These are phyloP conservation scores for Fissipunctia ypsillon DNA, from an alignment of 2,888 invertebrate species.

Conservation along the genomic window DNA sequence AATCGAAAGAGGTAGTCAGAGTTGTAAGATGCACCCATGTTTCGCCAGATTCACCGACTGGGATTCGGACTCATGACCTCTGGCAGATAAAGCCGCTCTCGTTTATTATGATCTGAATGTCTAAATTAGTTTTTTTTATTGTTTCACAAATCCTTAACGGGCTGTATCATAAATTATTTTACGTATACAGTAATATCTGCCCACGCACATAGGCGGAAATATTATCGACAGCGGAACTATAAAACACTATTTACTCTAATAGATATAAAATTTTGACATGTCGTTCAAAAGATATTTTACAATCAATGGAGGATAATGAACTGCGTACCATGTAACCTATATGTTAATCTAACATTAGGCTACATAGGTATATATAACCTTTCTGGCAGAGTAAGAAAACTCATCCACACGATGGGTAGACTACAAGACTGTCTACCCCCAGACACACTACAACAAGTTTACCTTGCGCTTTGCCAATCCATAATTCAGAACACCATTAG, in stretches of 20 bases:
- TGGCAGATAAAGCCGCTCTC: background rate
- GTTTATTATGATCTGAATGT: slow-evolving; percentile 4
- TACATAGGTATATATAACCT: too few relatives aligned
- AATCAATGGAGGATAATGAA: slow-evolving; percentile 54
- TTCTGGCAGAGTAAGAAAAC: too few relatives aligned
- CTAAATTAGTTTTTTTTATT: slow-evolving; percentile 35
- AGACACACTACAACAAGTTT: too few relatives aligned
- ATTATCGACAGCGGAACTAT: slow-evolving; percentile 61
- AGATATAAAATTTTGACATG: slow-evolving; percentile 63
- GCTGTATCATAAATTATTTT: slow-evolving; percentile 45
- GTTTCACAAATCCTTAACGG: slow-evolving; percentile 43
- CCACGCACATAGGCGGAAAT: slow-evolving; percentile 43
- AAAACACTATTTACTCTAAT: slow-evolving; percentile 70
- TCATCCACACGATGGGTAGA: too few relatives aligned
- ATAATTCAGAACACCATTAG: too few relatives aligned
- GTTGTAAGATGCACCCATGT: background rate
- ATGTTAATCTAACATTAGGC: background rate
- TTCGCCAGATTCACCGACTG: too few relatives aligned
- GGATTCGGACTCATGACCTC: background rate
- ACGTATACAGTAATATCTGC: slow-evolving; percentile 29
- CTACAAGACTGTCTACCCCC: too few relatives aligned
- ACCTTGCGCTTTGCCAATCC: too few relatives aligned
- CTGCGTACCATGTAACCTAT: slow-evolving; percentile 9
- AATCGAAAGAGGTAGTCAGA: background rate
- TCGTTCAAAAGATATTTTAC: slow-evolving; percentile 60